phyloP scores from a whole-genome alignment of 2,113 vertebrate genomes.

The Tyto alba region DNA sequence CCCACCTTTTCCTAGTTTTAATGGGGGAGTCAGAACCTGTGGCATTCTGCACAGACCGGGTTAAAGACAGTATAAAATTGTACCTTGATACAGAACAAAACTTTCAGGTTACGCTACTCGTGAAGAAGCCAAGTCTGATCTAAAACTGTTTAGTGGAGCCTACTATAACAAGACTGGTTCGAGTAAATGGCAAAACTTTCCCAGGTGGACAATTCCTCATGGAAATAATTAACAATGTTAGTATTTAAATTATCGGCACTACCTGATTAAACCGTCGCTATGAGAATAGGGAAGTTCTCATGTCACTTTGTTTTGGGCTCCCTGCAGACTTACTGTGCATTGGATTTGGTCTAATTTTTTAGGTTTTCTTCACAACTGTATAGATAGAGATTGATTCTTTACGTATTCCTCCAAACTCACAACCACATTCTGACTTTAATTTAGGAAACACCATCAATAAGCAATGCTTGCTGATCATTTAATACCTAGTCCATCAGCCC shows the following conservation, averaged over 20 bases:
- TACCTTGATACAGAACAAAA: background rate
- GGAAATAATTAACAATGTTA: conserved; percentile 64
- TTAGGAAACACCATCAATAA: background rate
- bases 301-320: conserved; percentile 45
- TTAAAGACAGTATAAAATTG: background rate
- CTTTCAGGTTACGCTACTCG: background rate
- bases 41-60: background rate
- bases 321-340: conserved; percentile 3
- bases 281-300: conserved; percentile 57
- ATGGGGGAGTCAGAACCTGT: background rate
- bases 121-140: background rate
- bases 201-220: conserved; percentile 41
- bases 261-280: conserved; percentile 55
- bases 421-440: background rate
- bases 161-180: background rate
- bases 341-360: conserved; percentile 46
- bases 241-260: conserved; percentile 54
- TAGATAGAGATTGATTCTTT: background rate
- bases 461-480: background rate
- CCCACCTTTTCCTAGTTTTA: background rate
- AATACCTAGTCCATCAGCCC: background rate
- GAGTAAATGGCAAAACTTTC: conserved; percentile 30
- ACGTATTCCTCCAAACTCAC: background rate
- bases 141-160: background rate
- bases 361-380: background rate